These are phyloP conservation scores for Adineta ricciae DNA, from an alignment of 2,888 invertebrate genomes.

Conservation along the genomic window DNA sequence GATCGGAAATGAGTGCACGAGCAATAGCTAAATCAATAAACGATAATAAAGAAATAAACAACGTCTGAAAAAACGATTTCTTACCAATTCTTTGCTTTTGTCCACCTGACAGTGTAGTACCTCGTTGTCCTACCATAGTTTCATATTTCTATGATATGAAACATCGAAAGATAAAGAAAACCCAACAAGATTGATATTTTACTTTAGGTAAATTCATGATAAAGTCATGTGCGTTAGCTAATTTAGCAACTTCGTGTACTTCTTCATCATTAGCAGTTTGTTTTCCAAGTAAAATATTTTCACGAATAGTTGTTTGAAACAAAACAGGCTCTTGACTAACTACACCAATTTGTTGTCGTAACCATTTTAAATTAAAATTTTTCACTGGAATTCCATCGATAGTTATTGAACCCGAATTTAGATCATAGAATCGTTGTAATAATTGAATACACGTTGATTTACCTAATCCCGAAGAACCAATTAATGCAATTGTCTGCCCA, in stretches of 20 bases:
- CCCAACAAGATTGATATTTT: too few relatives aligned
- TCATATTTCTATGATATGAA: slow-evolving; percentile 32
- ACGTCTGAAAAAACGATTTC: too few relatives aligned
- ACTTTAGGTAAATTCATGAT: slow-evolving; percentile 24
- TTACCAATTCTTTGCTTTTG: slow-evolving; percentile 32
- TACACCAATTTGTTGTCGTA: slow-evolving; percentile 29
- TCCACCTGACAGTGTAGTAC: slow-evolving; percentile 23
- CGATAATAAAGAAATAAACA: background rate
- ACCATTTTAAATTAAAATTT: slow-evolving; percentile 25
- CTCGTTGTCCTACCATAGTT: slow-evolving; percentile 22
- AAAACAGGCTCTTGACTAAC: slow-evolving; percentile 34
- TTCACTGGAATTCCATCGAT: slow-evolving; percentile 11
- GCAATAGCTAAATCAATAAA: background rate
- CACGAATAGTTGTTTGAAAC: slow-evolving; percentile 26
- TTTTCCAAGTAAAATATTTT: slow-evolving; percentile 33
- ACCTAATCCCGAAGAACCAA: slow-evolving; percentile 48
- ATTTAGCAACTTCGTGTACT: slow-evolving; percentile 26
- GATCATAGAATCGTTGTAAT: slow-evolving; percentile 48
- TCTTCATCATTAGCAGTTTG: slow-evolving; percentile 23
- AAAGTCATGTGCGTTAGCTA: slow-evolving; percentile 32
- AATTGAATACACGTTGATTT: slow-evolving; percentile 46
- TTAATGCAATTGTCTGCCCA: slow-evolving; percentile 47
- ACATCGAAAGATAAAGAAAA: too few relatives aligned
- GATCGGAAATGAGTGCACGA: slow-evolving; percentile 62
- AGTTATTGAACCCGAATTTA: slow-evolving; percentile 35